These are phyloP conservation scores for Heterotilapia buettikoferi DNA, from an alignment of 2,113 vertebrate species.

Conservation along the genomic window DNA sequence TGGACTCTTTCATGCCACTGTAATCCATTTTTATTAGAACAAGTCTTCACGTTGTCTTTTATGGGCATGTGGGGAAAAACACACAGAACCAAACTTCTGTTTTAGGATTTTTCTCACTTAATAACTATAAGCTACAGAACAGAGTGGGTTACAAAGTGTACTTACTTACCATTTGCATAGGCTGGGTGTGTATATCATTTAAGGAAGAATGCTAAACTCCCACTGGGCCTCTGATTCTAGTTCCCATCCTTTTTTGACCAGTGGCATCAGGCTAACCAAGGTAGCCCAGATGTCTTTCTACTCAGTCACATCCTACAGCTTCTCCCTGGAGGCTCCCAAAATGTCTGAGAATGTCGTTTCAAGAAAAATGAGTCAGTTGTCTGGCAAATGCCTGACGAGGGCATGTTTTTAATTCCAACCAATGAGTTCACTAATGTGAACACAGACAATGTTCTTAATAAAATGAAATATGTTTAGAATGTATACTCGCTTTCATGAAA, in stretches of 20 bases:
- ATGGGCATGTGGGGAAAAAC: not conserved
- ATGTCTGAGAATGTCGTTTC: not conserved
- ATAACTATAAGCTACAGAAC: not conserved
- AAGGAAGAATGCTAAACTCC: not conserved
- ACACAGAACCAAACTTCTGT: not conserved
- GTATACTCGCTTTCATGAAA: not conserved
- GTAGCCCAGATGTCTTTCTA: not conserved
- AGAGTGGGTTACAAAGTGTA: not conserved
- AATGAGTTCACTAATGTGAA: accelerated
- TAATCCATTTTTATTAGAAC: not conserved
- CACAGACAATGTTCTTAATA: not conserved
- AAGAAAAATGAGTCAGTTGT: not conserved
- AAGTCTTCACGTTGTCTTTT: not conserved
- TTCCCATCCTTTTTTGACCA: not conserved
- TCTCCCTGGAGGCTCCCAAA: not conserved
- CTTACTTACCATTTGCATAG: not conserved
- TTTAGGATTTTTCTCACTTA: not conserved
- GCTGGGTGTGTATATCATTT: not conserved
- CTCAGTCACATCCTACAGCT: not conserved
- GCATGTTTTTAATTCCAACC: not conserved
- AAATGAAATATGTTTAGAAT: not conserved
- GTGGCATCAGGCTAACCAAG: not conserved
- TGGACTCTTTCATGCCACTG: not conserved
- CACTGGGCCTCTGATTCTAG: not conserved
- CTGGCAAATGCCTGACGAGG: not conserved